Evolutionary conservation across 2,113 vertebrate species (phyloP).

Genomic region (Solenodon paradoxus): DNA sequence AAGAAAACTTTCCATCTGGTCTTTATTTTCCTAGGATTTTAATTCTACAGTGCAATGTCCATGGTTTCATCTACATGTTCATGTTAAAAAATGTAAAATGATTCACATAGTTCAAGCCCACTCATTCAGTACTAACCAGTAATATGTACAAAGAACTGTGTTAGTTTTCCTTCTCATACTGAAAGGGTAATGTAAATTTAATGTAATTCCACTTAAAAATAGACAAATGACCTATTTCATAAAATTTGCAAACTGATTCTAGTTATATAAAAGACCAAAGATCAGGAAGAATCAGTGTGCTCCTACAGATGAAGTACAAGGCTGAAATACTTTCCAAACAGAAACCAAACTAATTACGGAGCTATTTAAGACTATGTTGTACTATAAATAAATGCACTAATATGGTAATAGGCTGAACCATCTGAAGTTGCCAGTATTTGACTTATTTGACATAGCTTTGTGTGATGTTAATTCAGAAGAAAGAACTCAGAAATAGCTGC

Average conservation of each 20-base stretch:
- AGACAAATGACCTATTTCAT: background rate
- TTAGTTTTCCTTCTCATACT: background rate
- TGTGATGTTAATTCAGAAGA: too few species aligned
- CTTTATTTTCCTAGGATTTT: background rate
- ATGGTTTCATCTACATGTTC: background rate
- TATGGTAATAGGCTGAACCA: background rate
- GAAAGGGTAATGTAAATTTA: background rate
- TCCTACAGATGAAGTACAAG: background rate
- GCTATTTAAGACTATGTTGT: background rate
- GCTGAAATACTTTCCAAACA: background rate
- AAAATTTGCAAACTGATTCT: background rate
- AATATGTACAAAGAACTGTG: background rate
- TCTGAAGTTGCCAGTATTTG: background rate
- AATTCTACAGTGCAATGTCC: background rate
- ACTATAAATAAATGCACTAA: background rate
- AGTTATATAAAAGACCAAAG: background rate
- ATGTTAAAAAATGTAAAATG: constrained; percentile 29
- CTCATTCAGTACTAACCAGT: background rate
- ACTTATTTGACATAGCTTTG: background rate
- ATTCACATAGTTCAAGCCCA: constrained; percentile 35
- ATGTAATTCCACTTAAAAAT: background rate
- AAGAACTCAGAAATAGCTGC: background rate
- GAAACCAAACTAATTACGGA: background rate
- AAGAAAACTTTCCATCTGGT: background rate
- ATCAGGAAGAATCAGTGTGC: background rate